Evolutionary conservation across 2,888 invertebrate genomes (phyloP), one percentile per base, ranked within the genome.

Genomic region (Oconnorella tubifera): DNA sequence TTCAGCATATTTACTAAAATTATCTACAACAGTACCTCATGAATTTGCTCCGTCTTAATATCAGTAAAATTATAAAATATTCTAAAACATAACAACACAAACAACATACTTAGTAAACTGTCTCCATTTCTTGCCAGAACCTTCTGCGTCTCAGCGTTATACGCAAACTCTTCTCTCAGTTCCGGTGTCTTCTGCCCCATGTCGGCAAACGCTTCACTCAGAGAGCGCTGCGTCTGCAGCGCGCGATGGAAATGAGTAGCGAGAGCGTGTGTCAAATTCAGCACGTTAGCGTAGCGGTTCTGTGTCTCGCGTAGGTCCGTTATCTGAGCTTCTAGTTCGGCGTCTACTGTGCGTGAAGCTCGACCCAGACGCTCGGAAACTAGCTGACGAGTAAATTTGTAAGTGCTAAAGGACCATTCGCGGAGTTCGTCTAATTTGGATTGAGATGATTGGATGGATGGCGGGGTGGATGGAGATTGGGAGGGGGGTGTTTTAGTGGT

Each of bases 361-460:
- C 82, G 98, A 25, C 98, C 98, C 63, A 99, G 86, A 80, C 93
- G 94, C 82, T 99, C 98, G 74, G 94, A 90, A 83, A 99, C 89
- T 67, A 96, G 87, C 82, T 99, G 98, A 76, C 92, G 91, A 3
- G 98, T 98, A 81, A 97, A 98, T 83, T 97, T 98, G 83, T 95
- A 98, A 0, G 97, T 97, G 67, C 95, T 95, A 78, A 98, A 91
- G 70, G 96, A 92, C 98, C 98, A 99, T 80, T 91, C 93, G 80
- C 91, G 92, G 69, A 98, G 85, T 65, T 90, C 89, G 81, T 97
- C 97, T 78, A 98, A 71, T 70, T 79, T 80, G 62, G 77, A 76
- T 40, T 74, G 31, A 14, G 57, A 49, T 14, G 56, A 40, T 53
- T 62, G n/a, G 1, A 40, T 28, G 40, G 19, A 58, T 28, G 3